Evolutionary conservation across 2,113 vertebrate species (phyloP).

Genomic region (Dolichallabes microphthalmus): DNA sequence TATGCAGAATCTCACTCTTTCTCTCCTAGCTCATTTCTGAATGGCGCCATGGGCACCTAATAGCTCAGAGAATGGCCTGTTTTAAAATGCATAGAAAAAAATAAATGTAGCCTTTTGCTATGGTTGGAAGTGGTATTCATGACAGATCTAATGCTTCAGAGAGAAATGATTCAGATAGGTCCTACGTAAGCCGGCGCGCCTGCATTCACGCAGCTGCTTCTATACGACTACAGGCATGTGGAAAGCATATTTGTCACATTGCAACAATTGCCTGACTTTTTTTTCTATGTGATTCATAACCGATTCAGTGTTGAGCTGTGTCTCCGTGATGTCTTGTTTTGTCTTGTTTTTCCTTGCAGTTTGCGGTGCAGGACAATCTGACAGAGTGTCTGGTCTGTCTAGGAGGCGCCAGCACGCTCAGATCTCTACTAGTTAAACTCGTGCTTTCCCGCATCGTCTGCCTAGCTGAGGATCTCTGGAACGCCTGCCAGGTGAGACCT

Average conservation of each 20-base stretch:
- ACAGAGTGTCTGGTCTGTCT: conserved; percentile 71
- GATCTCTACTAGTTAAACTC: conserved; percentile 71
- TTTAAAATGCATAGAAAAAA: conserved; percentile 44
- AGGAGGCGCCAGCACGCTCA: conserved; percentile 72
- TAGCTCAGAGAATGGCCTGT: conserved; percentile 12
- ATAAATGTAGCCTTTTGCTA: conserved; percentile 3
- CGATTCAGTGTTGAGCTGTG: background rate
- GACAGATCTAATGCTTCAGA: background rate
- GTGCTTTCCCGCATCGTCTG: conserved; percentile 73
- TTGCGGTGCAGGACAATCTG: conserved; percentile 71
- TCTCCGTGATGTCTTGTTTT: background rate
- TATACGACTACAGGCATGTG: background rate
- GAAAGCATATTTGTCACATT: background rate
- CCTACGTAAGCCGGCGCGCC: background rate
- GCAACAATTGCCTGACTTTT: background rate
- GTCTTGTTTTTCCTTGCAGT: conserved; percentile 62
- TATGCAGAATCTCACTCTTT: conserved; percentile 2
- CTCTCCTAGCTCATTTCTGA: background rate
- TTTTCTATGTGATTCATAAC: background rate
- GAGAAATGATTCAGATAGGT: background rate
- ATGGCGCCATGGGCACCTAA: conserved; percentile 19
- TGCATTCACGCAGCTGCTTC: background rate
- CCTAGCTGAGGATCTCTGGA: conserved; percentile 73
- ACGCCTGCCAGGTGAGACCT: conserved; percentile 75
- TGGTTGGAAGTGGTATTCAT: background rate